Conservation (phyloP, 2,888 invertebrate genomes). For the Aradus depressus region DNA sequence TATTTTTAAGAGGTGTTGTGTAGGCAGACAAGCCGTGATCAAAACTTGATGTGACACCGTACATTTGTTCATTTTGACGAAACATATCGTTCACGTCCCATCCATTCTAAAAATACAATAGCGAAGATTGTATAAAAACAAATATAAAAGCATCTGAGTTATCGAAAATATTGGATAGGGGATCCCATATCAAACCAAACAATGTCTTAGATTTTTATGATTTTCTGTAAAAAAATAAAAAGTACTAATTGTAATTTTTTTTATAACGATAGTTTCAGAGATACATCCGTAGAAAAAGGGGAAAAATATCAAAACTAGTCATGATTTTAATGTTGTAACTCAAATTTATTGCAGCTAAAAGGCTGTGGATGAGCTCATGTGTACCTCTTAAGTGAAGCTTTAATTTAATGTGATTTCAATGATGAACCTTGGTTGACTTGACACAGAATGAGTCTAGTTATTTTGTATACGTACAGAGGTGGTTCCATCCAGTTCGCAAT, state of each 20-base stretch:
- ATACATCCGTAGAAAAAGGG: no score
- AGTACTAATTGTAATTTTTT: no score
- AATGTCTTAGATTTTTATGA: not conserved
- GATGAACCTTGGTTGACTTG: no score
- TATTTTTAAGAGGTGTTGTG: conserved; percentile 73
- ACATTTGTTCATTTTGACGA: conserved; percentile 77
- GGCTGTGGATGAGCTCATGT: no score
- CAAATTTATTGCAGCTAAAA: no score
- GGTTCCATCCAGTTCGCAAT: conserved; percentile 58
- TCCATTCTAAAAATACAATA: conserved; percentile 51
- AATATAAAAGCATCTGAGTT: not conserved
- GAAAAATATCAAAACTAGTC: no score
- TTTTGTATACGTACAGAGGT: conserved; percentile 47
- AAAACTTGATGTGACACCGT: conserved; percentile 86
- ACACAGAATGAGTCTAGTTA: no score
- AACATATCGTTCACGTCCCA: conserved; percentile 98
- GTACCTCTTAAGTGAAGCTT: no score
- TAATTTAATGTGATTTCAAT: no score
- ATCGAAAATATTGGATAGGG: not conserved
- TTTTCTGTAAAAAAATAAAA: no score
- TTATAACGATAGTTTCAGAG: no score
- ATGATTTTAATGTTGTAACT: no score
- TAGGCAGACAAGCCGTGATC: conserved; percentile 86
- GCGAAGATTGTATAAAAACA: conserved; percentile 1
- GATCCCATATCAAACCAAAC: not conserved